Conservation (phyloP, 2,888 invertebrate species). For the Reticulitermes lucifugus region DNA sequence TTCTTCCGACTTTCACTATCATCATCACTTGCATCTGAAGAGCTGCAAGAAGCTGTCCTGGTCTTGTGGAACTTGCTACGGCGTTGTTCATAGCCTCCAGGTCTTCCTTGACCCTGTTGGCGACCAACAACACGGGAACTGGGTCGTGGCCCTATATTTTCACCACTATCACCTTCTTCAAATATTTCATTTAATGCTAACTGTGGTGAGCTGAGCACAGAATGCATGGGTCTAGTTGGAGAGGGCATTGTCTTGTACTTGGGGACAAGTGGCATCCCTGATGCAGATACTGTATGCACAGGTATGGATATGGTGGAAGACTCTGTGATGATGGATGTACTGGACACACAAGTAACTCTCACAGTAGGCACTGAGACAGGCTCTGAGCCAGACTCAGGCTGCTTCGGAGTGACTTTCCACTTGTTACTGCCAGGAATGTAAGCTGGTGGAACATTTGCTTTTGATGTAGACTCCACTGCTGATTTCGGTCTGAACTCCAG, state of each 20-base stretch:
- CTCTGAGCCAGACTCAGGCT: not conserved
- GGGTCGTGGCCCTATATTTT: conserved; percentile 11
- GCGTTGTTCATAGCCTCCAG: conserved; percentile 67
- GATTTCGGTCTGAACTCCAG: conserved; percentile 59
- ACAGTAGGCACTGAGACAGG: not conserved
- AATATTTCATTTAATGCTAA: conserved; percentile 74
- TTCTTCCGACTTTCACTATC: conserved; percentile 87
- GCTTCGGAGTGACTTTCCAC: conserved; percentile 42
- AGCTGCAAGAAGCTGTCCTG: conserved; percentile 90
- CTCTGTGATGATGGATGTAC: conserved; percentile 64
- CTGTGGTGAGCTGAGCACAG: conserved; percentile 63
- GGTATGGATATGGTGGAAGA: conserved; percentile 69
- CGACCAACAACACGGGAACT: conserved; percentile 36
- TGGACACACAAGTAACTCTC: conserved; percentile 7
- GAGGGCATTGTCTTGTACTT: conserved; percentile 73
- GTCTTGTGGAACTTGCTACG: conserved; percentile 78
- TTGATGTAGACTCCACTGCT: conserved; percentile 56
- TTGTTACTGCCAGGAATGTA: conserved; percentile 47
- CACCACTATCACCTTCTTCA: conserved; percentile 67
- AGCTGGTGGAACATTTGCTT: conserved; percentile 30
- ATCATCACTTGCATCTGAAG: conserved; percentile 92
- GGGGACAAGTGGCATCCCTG: conserved; percentile 60
- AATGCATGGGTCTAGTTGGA: conserved; percentile 64
- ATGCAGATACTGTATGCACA: conserved; percentile 60
- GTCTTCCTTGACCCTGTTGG: conserved; percentile 44